Percentiles rank a stretch among this genome's conserved stretches.
These are phyloP conservation scores for Serranus cabrilla DNA, from an alignment of 2,797 vertebrate species.

Conservation along the genomic window DNA sequence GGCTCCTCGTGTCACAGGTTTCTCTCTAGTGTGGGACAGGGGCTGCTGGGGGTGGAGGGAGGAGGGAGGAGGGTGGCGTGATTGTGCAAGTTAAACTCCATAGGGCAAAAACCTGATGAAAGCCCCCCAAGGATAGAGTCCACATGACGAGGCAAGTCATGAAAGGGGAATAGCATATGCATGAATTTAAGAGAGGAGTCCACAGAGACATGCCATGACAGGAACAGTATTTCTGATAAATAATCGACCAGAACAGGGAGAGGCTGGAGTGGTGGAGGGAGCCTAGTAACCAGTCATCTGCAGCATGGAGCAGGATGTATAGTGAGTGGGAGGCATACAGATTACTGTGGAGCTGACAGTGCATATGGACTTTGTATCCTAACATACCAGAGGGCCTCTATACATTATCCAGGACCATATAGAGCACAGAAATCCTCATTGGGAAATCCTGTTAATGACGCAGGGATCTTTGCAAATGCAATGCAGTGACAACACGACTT, in stretches of 20 bases:
- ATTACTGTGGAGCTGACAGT: neutral
- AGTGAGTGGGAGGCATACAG: neutral
- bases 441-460: constrained; percentile 1
- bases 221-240: constrained; percentile 33
- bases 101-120: constrained; percentile 24
- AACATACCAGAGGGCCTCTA: neutral
- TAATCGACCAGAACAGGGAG: constrained; percentile 28
- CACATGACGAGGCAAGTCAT: constrained; percentile 9
- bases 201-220: constrained; percentile 22
- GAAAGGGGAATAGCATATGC: constrained; percentile 6
- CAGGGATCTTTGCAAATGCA: neutral
- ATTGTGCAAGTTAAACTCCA: constrained; percentile 53
- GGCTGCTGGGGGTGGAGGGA: neutral
- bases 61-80: neutral
- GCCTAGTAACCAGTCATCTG: constrained; percentile 2
- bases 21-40: neutral
- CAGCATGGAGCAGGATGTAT: constrained; percentile 9
- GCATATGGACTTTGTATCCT: neutral
- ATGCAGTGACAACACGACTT: neutral
- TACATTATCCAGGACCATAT: constrained; percentile 1
- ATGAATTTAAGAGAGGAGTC: constrained; percentile 1
- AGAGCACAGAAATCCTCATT: constrained; percentile 1
- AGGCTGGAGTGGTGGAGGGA: neutral
- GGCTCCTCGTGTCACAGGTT: constrained; percentile 23
- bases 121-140: neutral